phyloP scores from a whole-genome alignment of 2,888 invertebrate genomes.

The Liopterus haemorrhoidalis region DNA sequence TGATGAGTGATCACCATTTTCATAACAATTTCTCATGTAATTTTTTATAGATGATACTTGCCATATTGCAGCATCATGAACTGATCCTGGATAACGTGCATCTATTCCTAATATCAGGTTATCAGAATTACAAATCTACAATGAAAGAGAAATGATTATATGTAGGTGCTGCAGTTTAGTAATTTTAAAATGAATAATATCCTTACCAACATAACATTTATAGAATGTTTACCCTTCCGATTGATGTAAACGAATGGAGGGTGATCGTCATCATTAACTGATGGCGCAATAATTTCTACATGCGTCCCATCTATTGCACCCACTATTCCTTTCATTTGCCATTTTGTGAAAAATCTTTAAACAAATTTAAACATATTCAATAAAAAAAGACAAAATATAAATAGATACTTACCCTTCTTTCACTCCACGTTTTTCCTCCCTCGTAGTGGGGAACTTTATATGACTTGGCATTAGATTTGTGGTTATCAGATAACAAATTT shows the following conservation, averaged over 20 bases:
- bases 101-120: constrained; percentile 4
- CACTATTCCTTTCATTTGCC: constrained; percentile 3
- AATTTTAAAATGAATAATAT: not conserved
- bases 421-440: constrained; percentile 3
- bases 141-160: not conserved
- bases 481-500: constrained; percentile 6
- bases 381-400: not conserved
- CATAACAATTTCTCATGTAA: constrained; percentile 3
- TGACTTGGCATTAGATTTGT: constrained; percentile 2
- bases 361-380: not conserved
- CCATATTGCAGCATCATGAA: constrained; percentile 9
- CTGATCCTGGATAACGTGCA: constrained; percentile 11
- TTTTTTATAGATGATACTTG: constrained; percentile 6
- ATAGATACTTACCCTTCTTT: not conserved
- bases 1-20: constrained; percentile 5
- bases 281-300: constrained; percentile 11
- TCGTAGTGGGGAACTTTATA: constrained; percentile 6
- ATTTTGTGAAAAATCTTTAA: constrained; percentile 3
- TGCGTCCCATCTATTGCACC: constrained; percentile 9
- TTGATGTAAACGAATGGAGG: constrained; percentile 13
- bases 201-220: constrained; percentile 5
- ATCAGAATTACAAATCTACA: constrained; percentile 6
- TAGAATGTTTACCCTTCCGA: constrained; percentile 9
- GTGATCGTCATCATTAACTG: constrained; percentile 6
- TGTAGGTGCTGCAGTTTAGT: not conserved